These are phyloP conservation scores for Hemicordylus capensis DNA, from an alignment of 2,113 vertebrate species.

Conservation along the genomic window DNA sequence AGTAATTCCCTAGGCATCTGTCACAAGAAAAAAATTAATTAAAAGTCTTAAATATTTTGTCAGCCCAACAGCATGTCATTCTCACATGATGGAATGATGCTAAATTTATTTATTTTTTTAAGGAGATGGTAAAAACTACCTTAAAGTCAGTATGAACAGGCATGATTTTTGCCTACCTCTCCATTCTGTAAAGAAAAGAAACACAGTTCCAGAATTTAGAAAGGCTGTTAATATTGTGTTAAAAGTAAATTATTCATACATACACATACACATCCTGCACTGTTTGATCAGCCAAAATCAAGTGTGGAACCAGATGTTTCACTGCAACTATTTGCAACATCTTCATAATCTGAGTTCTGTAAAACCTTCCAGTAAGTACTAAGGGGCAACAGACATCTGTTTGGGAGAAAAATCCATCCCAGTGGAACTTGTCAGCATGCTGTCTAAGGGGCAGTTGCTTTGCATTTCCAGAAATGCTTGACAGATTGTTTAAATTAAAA, in stretches of 20 bases:
- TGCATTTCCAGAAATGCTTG: neutral
- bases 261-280: neutral
- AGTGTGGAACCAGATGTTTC: neutral
- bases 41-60: neutral
- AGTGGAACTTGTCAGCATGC: neutral
- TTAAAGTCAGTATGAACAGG: slow-evolving; percentile 60
- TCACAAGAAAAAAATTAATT: neutral
- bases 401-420: neutral
- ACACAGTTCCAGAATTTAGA: slow-evolving; percentile 42
- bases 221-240: neutral
- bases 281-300: neutral
- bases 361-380: neutral
- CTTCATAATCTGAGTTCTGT: neutral
- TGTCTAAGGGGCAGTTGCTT: neutral
- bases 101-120: slow-evolving; percentile 31
- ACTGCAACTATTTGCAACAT: neutral
- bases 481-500: neutral
- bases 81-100: slow-evolving; percentile 23
- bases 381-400: neutral
- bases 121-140: slow-evolving; percentile 66
- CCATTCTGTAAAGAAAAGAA: slow-evolving; percentile 85
- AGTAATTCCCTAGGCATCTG: neutral
- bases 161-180: slow-evolving; percentile 81
- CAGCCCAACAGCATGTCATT: too few species aligned
- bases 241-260: neutral